Evolutionary conservation across 2,113 vertebrate species (phyloP).

Genomic region (Holacanthus passer): DNA sequence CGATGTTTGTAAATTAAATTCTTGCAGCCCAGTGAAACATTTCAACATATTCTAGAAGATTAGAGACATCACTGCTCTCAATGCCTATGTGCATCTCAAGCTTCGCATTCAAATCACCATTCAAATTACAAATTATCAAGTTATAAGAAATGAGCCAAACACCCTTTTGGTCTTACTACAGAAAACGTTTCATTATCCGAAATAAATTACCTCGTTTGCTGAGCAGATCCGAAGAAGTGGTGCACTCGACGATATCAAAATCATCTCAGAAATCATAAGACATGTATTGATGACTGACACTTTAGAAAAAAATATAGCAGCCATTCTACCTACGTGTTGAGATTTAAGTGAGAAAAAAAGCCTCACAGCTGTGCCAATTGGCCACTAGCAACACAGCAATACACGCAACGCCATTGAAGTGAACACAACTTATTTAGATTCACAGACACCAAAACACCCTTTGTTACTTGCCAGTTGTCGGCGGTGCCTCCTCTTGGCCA

Average conservation of each 20-base stretch:
- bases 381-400: conserved; percentile 58
- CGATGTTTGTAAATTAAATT: conserved; percentile 57
- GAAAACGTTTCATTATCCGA: conserved; percentile 39
- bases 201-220: conserved; percentile 69
- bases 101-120: conserved; percentile 21
- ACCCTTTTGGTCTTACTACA: conserved; percentile 28
- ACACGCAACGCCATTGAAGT: conserved; percentile 73
- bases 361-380: conserved; percentile 67
- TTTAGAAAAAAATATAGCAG: conserved; percentile 56
- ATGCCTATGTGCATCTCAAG: conserved; percentile 1
- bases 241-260: conserved; percentile 70
- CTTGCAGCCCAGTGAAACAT: conserved; percentile 24
- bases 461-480: conserved; percentile 85
- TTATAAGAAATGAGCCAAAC: conserved; percentile 46
- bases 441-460: conserved; percentile 79
- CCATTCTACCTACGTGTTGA: conserved; percentile 66
- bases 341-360: conserved; percentile 56
- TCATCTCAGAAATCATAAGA: conserved; percentile 66
- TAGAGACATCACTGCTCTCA: conserved; percentile 14
- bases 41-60: conserved; percentile 18
- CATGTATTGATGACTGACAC: conserved; percentile 70
- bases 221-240: conserved; percentile 50
- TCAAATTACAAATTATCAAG: conserved; percentile 29
- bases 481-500: conserved; percentile 78
- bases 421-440: conserved; percentile 79